A percentile compares a stretch with the other conserved stretches of the same genome.
These are phyloP conservation scores for Hyperoplus lanceolatus DNA, from an alignment of 2,797 vertebrate genomes.

Conservation along the genomic window DNA sequence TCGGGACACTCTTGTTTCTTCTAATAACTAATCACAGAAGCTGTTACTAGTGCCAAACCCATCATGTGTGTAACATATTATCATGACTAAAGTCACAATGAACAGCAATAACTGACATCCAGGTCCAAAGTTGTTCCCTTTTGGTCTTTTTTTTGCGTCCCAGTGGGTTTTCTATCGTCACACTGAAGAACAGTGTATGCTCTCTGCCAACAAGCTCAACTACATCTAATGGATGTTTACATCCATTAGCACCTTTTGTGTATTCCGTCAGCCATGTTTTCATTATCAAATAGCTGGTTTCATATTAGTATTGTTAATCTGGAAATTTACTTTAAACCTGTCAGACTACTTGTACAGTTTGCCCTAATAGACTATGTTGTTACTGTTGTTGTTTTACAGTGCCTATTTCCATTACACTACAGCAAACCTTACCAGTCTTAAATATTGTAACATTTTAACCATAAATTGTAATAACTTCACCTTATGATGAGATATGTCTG, in stretches of 20 bases:
- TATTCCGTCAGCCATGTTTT: not conserved
- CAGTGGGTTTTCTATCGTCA: not conserved
- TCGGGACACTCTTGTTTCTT: no score
- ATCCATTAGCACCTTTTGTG: slow-evolving; percentile 30
- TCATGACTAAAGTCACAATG: no score
- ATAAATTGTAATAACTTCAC: not conserved
- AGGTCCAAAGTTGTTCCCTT: not conserved
- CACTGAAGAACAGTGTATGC: not conserved
- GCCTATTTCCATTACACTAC: not conserved
- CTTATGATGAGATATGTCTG: not conserved
- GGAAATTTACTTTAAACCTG: slow-evolving; percentile 38
- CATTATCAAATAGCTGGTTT: slow-evolving; percentile 32
- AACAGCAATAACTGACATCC: no score
- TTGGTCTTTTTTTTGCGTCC: not conserved
- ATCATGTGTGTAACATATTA: no score
- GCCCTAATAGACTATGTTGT: not conserved
- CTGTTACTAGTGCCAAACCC: no score
- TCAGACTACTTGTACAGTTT: slow-evolving; percentile 18
- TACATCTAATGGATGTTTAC: slow-evolving; percentile 35
- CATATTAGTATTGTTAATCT: slow-evolving; percentile 13
- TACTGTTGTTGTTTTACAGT: not conserved
- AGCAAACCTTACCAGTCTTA: not conserved
- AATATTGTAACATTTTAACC: not conserved
- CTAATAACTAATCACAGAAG: no score
- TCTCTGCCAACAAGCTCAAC: not conserved